These are phyloP conservation scores for Dolichoris vasculosae DNA, from an alignment of 1,140 invertebrate genomes.

Conservation along the genomic window DNA sequence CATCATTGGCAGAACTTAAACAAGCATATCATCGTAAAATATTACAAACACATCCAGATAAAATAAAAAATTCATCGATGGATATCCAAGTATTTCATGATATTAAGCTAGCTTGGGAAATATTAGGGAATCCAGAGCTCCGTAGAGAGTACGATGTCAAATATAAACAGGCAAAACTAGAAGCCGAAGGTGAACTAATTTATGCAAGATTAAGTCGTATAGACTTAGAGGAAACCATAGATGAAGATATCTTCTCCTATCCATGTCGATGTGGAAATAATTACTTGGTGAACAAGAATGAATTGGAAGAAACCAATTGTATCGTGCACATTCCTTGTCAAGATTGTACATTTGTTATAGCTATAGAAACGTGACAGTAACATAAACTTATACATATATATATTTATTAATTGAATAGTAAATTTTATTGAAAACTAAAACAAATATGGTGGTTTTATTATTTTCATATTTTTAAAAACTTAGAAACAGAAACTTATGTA, in stretches of 20 bases:
- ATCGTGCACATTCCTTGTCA: conserved; percentile 76
- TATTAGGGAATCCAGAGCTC: conserved; percentile 74
- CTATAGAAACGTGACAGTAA: conserved; percentile 71
- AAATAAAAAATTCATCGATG: conserved; percentile 62
- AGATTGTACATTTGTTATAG: conserved; percentile 80
- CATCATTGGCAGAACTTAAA: conserved; percentile 78
- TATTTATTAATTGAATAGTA: not conserved
- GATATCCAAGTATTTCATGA: conserved; percentile 71
- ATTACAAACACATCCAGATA: conserved; percentile 80
- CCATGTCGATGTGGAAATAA: conserved; percentile 79
- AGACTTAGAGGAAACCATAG: conserved; percentile 73
- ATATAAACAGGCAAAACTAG: conserved; percentile 73
- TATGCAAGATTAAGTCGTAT: conserved; percentile 75
- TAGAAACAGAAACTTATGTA: not conserved
- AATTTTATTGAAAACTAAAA: not conserved
- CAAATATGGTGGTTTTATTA: not conserved
- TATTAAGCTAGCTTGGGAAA: conserved; percentile 80
- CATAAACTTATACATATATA: too few relatives aligned
- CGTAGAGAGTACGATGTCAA: conserved; percentile 78
- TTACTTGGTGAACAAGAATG: conserved; percentile 75
- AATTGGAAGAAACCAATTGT: conserved; percentile 71
- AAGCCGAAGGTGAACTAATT: conserved; percentile 73
- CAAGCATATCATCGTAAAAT: conserved; percentile 78
- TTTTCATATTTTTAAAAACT: too few relatives aligned
- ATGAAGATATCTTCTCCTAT: conserved; percentile 72